A percentile compares a stretch with the other conserved stretches of the same genome.
phyloP scores from a whole-genome alignment of 2,113 vertebrate genomes.

The Ochotona princeps region DNA sequence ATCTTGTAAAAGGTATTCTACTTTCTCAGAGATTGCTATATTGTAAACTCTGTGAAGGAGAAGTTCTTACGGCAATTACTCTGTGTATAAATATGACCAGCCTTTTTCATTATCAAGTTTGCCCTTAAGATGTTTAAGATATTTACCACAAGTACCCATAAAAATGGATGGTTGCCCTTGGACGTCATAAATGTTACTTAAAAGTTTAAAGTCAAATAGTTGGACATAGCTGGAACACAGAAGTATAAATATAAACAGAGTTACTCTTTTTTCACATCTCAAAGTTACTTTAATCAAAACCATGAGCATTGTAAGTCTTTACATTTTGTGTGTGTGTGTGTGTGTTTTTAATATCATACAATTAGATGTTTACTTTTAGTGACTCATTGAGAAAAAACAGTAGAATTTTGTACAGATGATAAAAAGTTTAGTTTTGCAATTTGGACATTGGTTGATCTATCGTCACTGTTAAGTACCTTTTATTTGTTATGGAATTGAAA shows the following conservation, averaged over 20 bases:
- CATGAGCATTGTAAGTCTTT: neutral
- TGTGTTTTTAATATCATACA: conserved; percentile 23
- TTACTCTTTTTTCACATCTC: conserved; percentile 37
- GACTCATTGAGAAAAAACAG: neutral
- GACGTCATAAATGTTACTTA: conserved; percentile 28
- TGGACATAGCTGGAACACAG: neutral
- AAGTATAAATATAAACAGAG: neutral
- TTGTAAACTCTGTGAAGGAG: neutral
- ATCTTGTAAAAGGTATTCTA: neutral
- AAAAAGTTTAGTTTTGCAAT: conserved; percentile 40
- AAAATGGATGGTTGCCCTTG: neutral
- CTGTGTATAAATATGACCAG: neutral
- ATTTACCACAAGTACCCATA: conserved; percentile 27
- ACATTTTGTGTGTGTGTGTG: neutral
- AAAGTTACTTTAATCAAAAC: neutral
- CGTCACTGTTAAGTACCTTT: conserved; percentile 22
- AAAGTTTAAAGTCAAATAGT: conserved; percentile 40
- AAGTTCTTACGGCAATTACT: neutral
- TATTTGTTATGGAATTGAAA: conserved; percentile 39
- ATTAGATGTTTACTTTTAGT: conserved; percentile 48
- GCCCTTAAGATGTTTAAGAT: neutral
- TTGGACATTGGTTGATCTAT: conserved; percentile 34
- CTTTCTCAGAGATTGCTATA: neutral
- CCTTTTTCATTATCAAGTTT: neutral
- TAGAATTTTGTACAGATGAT: conserved; percentile 20